Percentiles rank a stretch among this genome's conserved stretches.
Conservation (phyloP, 2,888 invertebrate genomes). For the Aspidiotus destructor region DNA sequence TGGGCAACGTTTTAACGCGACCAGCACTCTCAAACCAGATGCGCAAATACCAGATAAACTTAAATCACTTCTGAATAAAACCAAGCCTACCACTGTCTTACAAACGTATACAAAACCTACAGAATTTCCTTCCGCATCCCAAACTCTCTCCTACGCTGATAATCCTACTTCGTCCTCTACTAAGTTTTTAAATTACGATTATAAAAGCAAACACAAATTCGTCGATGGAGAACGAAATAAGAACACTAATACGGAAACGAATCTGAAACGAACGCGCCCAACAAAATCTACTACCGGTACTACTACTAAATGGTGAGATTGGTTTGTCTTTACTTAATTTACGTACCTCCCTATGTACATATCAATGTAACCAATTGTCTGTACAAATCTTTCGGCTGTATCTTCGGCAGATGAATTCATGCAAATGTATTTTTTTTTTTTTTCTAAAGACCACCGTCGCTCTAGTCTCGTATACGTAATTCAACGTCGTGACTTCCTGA, state of each 20-base stretch:
- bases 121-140: slow-evolving; percentile 7
- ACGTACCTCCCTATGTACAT: background rate
- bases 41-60: slow-evolving; percentile 4
- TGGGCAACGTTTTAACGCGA: background rate
- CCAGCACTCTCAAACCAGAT: background rate
- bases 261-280: background rate
- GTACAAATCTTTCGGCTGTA: too few relatives aligned
- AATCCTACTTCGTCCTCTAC: slow-evolving; percentile 12
- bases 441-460: too few relatives aligned
- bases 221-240: slow-evolving; percentile 15
- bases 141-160: background rate
- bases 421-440: too few relatives aligned
- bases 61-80: slow-evolving; percentile 11
- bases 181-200: background rate
- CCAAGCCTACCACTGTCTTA: background rate
- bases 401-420: too few relatives aligned
- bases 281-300: slow-evolving; percentile 5
- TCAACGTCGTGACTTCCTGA: too few relatives aligned
- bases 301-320: slow-evolving; percentile 20
- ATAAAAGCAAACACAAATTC: slow-evolving; percentile 14
- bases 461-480: too few relatives aligned
- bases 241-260: slow-evolving; percentile 14
- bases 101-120: slow-evolving; percentile 1
- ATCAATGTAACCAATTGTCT: too few relatives aligned
- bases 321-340: background rate